A percentile compares a stretch with the other conserved stretches of the same genome.
phyloP scores from a whole-genome alignment of 1,140 invertebrate species.

The Atopsyche davidsoni region DNA sequence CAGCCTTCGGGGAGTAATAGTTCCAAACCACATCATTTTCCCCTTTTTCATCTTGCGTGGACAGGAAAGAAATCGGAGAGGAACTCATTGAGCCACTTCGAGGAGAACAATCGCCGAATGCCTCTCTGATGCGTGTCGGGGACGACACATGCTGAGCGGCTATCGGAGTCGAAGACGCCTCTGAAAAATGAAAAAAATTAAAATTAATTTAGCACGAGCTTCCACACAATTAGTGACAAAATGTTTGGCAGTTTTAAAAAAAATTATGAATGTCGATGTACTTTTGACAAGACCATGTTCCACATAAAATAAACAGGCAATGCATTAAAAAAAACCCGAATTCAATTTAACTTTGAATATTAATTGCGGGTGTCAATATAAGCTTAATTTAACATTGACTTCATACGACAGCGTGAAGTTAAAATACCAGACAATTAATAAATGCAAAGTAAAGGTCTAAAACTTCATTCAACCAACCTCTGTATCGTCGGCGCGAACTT shows the following conservation, averaged over 20 bases:
- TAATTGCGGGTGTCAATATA: not conserved
- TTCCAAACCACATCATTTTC: constrained; percentile 48
- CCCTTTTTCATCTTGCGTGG: constrained; percentile 47
- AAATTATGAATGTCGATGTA: not conserved
- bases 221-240: not conserved
- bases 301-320: not conserved
- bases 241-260: not conserved
- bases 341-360: not conserved
- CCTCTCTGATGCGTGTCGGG: constrained; percentile 42
- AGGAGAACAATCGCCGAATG: constrained; percentile 33
- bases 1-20: constrained; percentile 43
- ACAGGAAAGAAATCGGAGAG: constrained; percentile 45
- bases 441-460: not conserved
- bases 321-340: not conserved
- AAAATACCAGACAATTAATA: not conserved
- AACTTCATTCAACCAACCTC: not conserved
- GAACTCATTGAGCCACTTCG: constrained; percentile 33
- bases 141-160: constrained; percentile 36
- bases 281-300: not conserved
- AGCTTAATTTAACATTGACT: too few species aligned
- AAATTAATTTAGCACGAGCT: not conserved
- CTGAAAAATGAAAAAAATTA: constrained; percentile 33
- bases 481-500: constrained; percentile 1
- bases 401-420: not conserved
- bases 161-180: constrained; percentile 42